Conservation (phyloP, 2,888 invertebrate species). For the Limenitis arthemis region DNA sequence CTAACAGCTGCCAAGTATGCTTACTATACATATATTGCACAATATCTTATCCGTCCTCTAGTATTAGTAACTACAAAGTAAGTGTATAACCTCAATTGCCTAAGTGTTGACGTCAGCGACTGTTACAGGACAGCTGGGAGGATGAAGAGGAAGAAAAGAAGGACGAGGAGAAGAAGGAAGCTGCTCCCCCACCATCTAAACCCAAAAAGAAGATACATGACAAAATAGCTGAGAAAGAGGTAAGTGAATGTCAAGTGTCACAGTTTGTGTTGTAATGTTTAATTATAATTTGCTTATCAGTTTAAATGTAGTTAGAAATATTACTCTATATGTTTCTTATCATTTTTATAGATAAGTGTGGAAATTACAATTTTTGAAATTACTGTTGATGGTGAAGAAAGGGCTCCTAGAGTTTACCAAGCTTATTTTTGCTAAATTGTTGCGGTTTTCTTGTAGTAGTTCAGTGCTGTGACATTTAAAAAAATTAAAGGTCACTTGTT, state of each 20-base stretch:
- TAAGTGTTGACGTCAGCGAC: conserved; percentile 61
- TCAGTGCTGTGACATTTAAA: too few species aligned
- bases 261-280: neutral
- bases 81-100: conserved; percentile 56
- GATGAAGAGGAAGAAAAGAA: conserved; percentile 89
- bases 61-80: conserved; percentile 19
- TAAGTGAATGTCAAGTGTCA: conserved; percentile 37
- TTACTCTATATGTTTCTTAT: too few species aligned
- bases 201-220: conserved; percentile 83
- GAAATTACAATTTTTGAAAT: too few species aligned
- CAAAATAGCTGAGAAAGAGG: conserved; percentile 92
- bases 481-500: too few species aligned
- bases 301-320: too few species aligned
- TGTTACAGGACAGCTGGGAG: conserved; percentile 92
- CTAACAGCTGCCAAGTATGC: conserved; percentile 43
- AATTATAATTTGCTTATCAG: too few species aligned
- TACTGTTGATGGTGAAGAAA: too few species aligned
- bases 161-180: conserved; percentile 79
- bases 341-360: too few species aligned
- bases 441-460: too few species aligned
- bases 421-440: too few species aligned
- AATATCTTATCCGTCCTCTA: conserved; percentile 4
- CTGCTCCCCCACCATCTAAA: conserved; percentile 72
- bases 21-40: conserved; percentile 1
- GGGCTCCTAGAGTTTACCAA: too few species aligned